Evolutionary conservation across 2,888 invertebrate genomes (phyloP), one percentile per base, ranked within the genome.

Genomic region (Troilus luridus): DNA sequence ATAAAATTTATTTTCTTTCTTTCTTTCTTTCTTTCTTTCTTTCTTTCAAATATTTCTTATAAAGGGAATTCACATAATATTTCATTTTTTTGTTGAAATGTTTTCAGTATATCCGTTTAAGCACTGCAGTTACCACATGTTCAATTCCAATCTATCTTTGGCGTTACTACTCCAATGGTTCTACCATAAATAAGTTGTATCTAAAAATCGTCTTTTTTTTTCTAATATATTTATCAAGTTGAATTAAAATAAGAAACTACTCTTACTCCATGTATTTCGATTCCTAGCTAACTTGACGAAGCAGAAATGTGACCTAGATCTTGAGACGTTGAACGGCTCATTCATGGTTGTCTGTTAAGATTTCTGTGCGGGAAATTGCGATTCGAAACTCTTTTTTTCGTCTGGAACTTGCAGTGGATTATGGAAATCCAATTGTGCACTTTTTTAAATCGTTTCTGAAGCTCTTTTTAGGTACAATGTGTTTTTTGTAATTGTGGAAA

Each of bases 371-470:
- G 72, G 41, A 77, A 77, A 77, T 77, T 41, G 41, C 27, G 72
- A 77, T 77, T 77, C 6, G 27, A 41, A 77, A 27, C 27, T 27
- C 41, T 77, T 77, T 77, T 77, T 77, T 77, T 10, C 8, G 14
- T 12, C 72, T 77, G 27, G 8, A 41, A 77, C 27, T 77, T 77
- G 72, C 72, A 9, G 17, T 77, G 27, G 41, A 1, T 41, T 77
- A 77, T 77, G 27, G 72, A 77, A 77, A 77, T 77, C 27, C 27
- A 24, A 77, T 77, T 27, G 72, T 77, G 72, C 17, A 77, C 41
- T 77, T 77, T 77, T 77, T 77, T 19, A 17, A 19, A 27, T 41
- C 27, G 6, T 7, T 17, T 77, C 17, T 9, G 9, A 77, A 41
- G 41, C 17, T 77, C 19, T 0, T 41, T 17, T 41, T 1, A 8